These are phyloP conservation scores for Cyanoderma ruficeps DNA, from an alignment of 2,113 vertebrate species.

Conservation along the genomic window DNA sequence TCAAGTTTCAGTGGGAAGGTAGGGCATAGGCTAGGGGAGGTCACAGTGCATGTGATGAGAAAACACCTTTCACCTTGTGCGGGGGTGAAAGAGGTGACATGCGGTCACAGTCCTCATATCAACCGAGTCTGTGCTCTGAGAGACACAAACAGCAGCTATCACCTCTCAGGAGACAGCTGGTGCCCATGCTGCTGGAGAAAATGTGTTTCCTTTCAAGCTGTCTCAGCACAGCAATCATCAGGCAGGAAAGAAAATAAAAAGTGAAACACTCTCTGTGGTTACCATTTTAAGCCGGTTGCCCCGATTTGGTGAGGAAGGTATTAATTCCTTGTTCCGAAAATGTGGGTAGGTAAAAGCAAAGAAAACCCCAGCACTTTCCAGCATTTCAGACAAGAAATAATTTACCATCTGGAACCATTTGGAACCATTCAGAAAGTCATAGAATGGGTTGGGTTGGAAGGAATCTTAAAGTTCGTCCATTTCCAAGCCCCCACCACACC, in stretches of 20 bases:
- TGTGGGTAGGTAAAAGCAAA: not conserved
- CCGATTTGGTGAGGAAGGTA: not conserved
- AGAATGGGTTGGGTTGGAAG: no score
- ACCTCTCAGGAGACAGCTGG: not conserved
- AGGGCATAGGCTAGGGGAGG: not conserved
- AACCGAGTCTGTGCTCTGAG: not conserved
- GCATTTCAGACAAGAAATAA: not conserved
- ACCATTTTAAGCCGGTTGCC: not conserved
- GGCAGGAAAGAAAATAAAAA: not conserved
- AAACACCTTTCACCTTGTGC: not conserved
- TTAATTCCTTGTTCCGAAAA: not conserved
- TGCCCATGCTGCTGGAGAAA: not conserved
- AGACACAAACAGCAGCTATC: not conserved
- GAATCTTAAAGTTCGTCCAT: not conserved
- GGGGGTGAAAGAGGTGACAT: no score
- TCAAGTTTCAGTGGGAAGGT: not conserved
- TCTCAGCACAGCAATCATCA: not conserved
- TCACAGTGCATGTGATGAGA: rapidly evolving
- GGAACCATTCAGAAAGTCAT: not conserved
- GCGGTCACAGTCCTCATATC: rapidly evolving
- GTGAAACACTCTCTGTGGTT: not conserved
- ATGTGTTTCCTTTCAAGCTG: not conserved
- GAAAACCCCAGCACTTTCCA: not conserved
- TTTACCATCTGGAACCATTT: not conserved
- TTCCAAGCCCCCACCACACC: not conserved